phyloP scores from a whole-genome alignment of 1,140 invertebrate genomes.

The Sitophilus oryzae region DNA sequence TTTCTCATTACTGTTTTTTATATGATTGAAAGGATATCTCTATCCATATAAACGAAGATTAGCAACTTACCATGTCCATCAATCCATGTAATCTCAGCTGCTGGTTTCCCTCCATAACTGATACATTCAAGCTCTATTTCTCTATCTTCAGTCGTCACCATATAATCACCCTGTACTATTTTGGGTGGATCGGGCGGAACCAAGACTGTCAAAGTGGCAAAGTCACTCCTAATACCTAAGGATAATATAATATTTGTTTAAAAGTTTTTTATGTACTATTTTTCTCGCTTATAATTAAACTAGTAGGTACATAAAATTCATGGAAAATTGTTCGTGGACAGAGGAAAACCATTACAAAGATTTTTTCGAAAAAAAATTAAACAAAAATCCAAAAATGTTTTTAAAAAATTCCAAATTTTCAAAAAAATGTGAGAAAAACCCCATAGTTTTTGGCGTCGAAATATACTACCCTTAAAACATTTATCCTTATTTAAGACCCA shows the following conservation, averaged over 20 bases:
- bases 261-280: too few species aligned
- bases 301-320: too few species aligned
- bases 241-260: not conserved
- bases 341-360: too few species aligned
- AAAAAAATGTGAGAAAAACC: too few species aligned
- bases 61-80: conserved; percentile 57
- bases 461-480: too few species aligned
- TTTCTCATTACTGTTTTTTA: too few species aligned
- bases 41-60: not conserved
- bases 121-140: conserved; percentile 86
- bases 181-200: conserved; percentile 84
- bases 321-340: not conserved
- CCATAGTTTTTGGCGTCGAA: too few species aligned
- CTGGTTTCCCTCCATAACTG: conserved; percentile 83
- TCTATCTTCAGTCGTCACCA: conserved; percentile 80
- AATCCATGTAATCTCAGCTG: conserved; percentile 91
- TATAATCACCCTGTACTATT: conserved; percentile 76
- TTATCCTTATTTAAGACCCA: too few species aligned
- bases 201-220: conserved; percentile 76
- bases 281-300: too few species aligned
- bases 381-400: too few species aligned
- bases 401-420: too few species aligned
- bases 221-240: conserved; percentile 72
- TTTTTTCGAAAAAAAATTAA: too few species aligned
- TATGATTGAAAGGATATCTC: not conserved